Evolutionary conservation across 2,113 vertebrate species (phyloP).

Genomic region (Lonchura striata): DNA sequence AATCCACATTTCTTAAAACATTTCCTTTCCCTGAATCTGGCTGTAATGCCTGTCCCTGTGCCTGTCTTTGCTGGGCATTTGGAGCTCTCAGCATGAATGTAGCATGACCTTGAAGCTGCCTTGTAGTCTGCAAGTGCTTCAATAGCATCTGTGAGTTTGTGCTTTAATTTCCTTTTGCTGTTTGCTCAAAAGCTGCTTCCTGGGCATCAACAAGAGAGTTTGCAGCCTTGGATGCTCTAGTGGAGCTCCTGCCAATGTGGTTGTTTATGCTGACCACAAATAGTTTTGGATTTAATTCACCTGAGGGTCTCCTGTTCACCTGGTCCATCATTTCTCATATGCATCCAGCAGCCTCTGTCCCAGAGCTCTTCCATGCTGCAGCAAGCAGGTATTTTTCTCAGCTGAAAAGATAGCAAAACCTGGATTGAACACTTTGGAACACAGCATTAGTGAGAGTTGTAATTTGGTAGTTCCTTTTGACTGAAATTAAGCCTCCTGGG

Average conservation of each 20-base stretch:
- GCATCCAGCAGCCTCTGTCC: not conserved
- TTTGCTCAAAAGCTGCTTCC: not conserved
- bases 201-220: not conserved
- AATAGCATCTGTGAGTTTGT: not conserved
- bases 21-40: not conserved
- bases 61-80: not conserved
- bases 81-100: not conserved
- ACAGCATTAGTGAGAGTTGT: not conserved
- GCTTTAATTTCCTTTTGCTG: not conserved
- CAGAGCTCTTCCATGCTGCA: too few relatives aligned
- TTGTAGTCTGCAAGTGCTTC: not conserved
- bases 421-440: not conserved
- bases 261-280: not conserved
- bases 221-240: not conserved
- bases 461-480: not conserved
- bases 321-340: not conserved
- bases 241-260: not conserved
- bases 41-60: fast-evolving
- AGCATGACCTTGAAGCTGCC: not conserved
- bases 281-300: not conserved
- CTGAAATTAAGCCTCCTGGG: not conserved
- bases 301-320: not conserved
- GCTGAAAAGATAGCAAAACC: not conserved
- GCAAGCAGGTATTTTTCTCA: not conserved
- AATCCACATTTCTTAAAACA: not conserved